Evolutionary conservation across 2,113 vertebrate species (phyloP), one percentile per base, ranked within the genome.

Genomic region (Rhea pennata): DNA sequence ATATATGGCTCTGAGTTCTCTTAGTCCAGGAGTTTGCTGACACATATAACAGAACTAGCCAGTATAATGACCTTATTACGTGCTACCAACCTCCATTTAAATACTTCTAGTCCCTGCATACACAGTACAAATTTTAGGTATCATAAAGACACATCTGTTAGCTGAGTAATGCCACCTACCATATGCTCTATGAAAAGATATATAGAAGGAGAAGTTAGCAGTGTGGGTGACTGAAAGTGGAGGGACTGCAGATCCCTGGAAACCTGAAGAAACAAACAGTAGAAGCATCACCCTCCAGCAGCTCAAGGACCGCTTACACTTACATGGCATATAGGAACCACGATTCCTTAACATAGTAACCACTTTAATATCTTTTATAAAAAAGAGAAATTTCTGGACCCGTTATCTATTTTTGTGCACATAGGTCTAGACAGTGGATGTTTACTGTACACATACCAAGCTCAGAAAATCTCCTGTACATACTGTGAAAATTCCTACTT

Each of bases 81-180:
- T 84, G 74, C 31, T 92, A 62, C 61, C 84, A 81, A 77, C 46
- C 80, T 96, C 81, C 78, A 86, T 96, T 97, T 97, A 80, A 93
- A 78, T 64, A 96, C 85, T 79, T 54, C 87, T 84, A 39, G 53
- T 67, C 78, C 61, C 69, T 95, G 65, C 74, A 87, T 33, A 58
- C 88, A 75, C 2, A 67, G 90, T 93, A 79, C 88, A 84, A 95
- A 94, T 76, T 58, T 44, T 62, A 81, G 73, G 91, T 84, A 87
- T 39, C 76, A 67, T 94, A 96, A 97, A 97, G 46, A 17, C 90
- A 88, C 81, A 88, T 97, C 95, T 98, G 93, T 92, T 89, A 79
- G 78, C 74, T 96, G 77, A 96, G 61, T 90, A 95, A 95, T 80
- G 31, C 80, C 85, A 86, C 86, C 86, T 61, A 93, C 83, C 91